Evolutionary conservation across 1,140 invertebrate genomes (phyloP).

Genomic region (Drosophila tani): DNA sequence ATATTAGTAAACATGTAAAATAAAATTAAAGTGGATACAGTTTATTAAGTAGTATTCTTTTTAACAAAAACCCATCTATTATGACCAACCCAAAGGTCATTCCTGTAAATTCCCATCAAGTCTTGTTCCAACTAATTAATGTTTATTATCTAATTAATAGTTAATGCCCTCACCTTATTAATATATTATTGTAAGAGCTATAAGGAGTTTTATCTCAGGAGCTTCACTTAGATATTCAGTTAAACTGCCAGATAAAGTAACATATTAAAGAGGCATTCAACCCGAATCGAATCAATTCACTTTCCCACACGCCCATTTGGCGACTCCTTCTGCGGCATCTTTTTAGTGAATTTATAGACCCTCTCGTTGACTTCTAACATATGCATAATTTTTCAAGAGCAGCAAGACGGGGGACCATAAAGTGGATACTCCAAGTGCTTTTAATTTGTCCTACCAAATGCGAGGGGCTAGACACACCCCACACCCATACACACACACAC

Average conservation of each 20-base stretch:
- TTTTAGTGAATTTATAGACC: slow-evolving; percentile 73
- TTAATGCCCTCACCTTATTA: slow-evolving; percentile 2
- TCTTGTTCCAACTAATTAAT: not conserved
- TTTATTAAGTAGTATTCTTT: too few species aligned
- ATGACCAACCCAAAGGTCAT: not conserved
- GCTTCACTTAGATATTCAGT: not conserved
- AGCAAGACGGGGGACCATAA: slow-evolving; percentile 72
- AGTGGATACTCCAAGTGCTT: slow-evolving; percentile 79
- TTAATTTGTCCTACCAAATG: slow-evolving; percentile 77
- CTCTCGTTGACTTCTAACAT: slow-evolving; percentile 74
- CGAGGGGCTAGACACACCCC: slow-evolving; percentile 38
- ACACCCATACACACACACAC: slow-evolving; percentile 8
- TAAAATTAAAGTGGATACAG: too few species aligned
- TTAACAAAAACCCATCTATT: not conserved
- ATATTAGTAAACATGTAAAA: too few species aligned
- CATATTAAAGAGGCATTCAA: slow-evolving; percentile 17
- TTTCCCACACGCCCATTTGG: slow-evolving; percentile 37
- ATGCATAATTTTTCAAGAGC: slow-evolving; percentile 81
- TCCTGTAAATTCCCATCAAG: not conserved
- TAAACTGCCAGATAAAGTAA: slow-evolving; percentile 5
- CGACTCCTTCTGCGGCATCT: slow-evolving; percentile 37
- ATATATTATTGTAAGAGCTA: slow-evolving; percentile 6
- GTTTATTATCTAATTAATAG: slow-evolving; percentile 9
- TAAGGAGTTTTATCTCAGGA: not conserved
- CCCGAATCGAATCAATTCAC: slow-evolving; percentile 55